Base-by-base conservation (phyloP, 2,888 invertebrate genomes). In the Molorchus minor region DNA sequence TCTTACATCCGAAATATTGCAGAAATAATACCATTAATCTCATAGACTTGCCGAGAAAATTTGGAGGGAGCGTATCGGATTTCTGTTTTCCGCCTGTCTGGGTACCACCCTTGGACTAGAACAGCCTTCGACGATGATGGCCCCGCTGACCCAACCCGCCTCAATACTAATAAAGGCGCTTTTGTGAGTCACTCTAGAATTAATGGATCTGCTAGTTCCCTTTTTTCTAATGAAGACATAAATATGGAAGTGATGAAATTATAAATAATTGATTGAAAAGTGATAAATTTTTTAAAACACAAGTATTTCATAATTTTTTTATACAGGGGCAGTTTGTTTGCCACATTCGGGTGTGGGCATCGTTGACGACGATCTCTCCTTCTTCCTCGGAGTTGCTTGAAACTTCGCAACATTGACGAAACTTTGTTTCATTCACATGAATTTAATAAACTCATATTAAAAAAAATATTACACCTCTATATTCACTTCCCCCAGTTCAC, bases 71-170 rank as follows among this genome's bases (percentile, higher is more conserved):
- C 67, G 67, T 66, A 70, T 69, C 70, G 70, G 46, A 55, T 56
- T 46, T 69, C 68, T 68, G 69, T 67, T 71, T 71, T 72, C 68
- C 72, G 70, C 69, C 66, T 65, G 67, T 61, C 58, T 65, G 60
- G 58, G 65, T 68, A 56, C 67, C 65, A 64, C 68, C 70, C 68
- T 60, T 57, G 54, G n/a, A 49, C 21, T 56, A 58, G 56, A 40
- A 57, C 64, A 57, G 52, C 65, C 62, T 60, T 56, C 36, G 55
- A 45, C 51, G 55, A 51, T 49, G 53, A 62, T 61, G 67, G 64
- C 64, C 51, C 46, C 56, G 49, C 15, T 29, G 49, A 54, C 56
- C 51, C 17, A 58, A 49, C 51, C 55, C 65, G 63, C 65, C 63
- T 62, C 15, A 54, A 58, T 52, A 60, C 60, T 60, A 62, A 33